Conservation (phyloP, 2,797 vertebrate genomes). For the Limnodromus scolopaceus region DNA sequence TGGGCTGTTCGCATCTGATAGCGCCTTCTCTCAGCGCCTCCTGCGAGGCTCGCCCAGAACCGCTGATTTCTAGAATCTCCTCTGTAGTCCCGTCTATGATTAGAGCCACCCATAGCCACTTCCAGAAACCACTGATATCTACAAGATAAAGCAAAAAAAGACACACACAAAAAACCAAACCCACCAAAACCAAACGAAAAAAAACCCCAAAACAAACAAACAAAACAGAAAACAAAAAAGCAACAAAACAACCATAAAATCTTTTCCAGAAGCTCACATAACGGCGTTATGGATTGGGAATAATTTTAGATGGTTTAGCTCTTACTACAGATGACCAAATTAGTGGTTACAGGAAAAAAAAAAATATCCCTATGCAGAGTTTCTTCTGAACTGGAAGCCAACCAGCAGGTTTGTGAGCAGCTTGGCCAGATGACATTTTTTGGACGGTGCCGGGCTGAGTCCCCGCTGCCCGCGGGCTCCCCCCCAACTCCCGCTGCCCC, state of each 20-base stretch:
- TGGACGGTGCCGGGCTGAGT: background rate
- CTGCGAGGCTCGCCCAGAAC: background rate
- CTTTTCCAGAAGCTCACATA: background rate
- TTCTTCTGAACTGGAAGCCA: background rate
- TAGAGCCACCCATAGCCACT: background rate
- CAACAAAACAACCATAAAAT: rapidly evolving
- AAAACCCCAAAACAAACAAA: too few species aligned
- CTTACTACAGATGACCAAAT: background rate
- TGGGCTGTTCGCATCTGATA: background rate
- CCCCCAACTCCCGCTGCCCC: background rate
- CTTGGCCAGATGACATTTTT: rapidly evolving
- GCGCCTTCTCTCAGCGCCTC: background rate
- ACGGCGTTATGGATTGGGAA: background rate
- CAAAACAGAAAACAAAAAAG: too few species aligned
- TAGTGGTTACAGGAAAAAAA: background rate
- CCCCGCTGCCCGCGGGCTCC: background rate
- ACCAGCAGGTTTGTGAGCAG: background rate
- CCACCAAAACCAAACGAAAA: too few species aligned
- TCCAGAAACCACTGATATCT: background rate
- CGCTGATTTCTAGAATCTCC: background rate
- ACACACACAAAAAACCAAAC: too few species aligned
- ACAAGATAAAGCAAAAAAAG: background rate
- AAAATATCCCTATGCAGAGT: background rate
- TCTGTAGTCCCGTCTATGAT: rapidly evolving
- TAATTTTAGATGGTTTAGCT: rapidly evolving